Evolutionary conservation across 2,888 invertebrate genomes (phyloP), one percentile per base, ranked within the genome.

Genomic region (Galerucella pusilla): DNA sequence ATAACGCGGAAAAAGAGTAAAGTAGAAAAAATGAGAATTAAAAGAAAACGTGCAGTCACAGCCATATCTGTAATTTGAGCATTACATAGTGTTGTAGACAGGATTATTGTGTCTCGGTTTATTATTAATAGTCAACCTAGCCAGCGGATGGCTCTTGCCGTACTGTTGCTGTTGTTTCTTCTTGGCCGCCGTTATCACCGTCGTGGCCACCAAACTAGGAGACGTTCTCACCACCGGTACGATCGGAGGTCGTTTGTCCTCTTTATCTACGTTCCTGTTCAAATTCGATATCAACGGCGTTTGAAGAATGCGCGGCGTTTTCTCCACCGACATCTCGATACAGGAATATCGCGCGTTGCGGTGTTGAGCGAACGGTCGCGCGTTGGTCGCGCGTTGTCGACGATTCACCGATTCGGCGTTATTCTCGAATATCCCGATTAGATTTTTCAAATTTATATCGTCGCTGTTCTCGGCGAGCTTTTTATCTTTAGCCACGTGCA

Each of bases 61-160:
- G 84, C 84, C 85, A 80, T 80, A 78, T 81, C 79, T 78, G 81
- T 82, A 82, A 80, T 81, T 84, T 83, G 83, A 84, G 84, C 85
- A 83, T 93, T 93, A 96, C 96, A 96, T 95, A 86, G 95, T 96
- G 90, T 96, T 96, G 89, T 95, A 96, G 88, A 95, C 94, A 86
- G 94, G 92, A 90, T 94, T 93, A 88, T 94, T 94, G 89, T 93
- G 91, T 89, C 92, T 90, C 84, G 91, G 91, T 90, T 94, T 93
- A 88, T 93, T 90, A 89, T 93, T 93, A 10, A 57, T 57, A 20
- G 57, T 57, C 88, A 97, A 91, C 91, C 94, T 94, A 84, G 96
- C 93, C 85, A 97, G 90, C 81, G 97, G 97, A 91, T 97, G 97
- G 85, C 94, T 96, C 88, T 95, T 96, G 83, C 97, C 97, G 87